These are phyloP conservation scores for Myiotriccus ornatus DNA, from an alignment of 2,797 vertebrate species.

Conservation along the genomic window DNA sequence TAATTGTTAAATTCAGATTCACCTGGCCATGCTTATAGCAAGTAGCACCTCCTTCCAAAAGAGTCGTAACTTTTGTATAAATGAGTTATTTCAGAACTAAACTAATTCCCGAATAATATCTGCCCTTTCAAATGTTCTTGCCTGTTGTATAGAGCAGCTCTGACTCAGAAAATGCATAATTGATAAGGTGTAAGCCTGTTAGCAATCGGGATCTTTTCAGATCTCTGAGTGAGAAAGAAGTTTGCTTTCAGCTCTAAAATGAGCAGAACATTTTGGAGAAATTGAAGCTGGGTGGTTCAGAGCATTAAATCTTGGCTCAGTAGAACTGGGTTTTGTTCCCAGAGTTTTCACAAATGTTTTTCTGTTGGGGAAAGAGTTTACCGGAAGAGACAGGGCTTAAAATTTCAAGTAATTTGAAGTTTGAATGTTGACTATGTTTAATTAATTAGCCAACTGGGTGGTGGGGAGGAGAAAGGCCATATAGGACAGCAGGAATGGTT, in stretches of 20 bases:
- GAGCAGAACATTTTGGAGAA: neutral
- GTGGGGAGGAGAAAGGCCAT: neutral
- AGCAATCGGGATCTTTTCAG: neutral
- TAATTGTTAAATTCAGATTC: neutral
- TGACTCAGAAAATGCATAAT: conserved; percentile 19
- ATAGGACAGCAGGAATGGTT: neutral
- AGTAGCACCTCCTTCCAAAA: neutral
- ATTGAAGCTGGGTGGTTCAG: neutral
- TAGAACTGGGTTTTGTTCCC: neutral
- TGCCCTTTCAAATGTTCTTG: neutral
- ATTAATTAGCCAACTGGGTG: neutral
- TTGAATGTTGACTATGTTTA: neutral
- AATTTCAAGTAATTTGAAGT: neutral
- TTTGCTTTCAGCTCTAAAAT: neutral
- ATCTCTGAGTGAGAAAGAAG: neutral
- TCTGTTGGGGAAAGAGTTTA: neutral
- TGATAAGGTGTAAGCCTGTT: neutral
- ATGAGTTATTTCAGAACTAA: neutral
- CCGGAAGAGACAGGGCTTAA: neutral
- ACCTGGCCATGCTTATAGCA: neutral
- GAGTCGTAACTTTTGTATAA: neutral
- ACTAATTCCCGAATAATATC: neutral
- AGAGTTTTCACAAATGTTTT: neutral
- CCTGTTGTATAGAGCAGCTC: neutral
- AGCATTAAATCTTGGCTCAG: neutral